Evolutionary conservation across 2,797 vertebrate species (phyloP), one percentile per base, ranked within the genome.

Genomic region (Chelonia mydas): DNA sequence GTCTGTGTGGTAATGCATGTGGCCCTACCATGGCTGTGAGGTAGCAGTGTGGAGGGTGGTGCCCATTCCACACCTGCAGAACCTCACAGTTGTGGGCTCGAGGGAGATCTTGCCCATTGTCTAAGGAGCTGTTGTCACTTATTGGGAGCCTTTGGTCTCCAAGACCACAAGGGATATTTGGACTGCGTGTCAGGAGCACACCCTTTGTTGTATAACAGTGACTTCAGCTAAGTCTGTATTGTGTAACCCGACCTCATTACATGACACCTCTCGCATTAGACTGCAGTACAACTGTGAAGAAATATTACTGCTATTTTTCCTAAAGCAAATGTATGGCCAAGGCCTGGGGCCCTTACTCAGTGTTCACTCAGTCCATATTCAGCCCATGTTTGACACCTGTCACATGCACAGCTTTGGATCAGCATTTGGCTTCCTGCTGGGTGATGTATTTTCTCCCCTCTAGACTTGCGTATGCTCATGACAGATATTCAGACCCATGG

Each of bases 401-500:
- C 91, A 88, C 0, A 1, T 74, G 86, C 86, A 23, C 3, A 3
- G 90, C 65, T 93, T 82, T 74, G 80, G 59, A 86, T 81, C 51
- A 80, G 87, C 28, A 3, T 85, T 61, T 90, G 86, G 72, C 88
- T 92, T 91, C 85, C 92, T 86, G 83, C 1, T 37, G 89, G 83
- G 54, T 84, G 31, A n/a, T 92, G 45, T 91, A 84, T 82, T 93
- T 83, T 89, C 86, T 96, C 83, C 78, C 94, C 97, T 91, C 93
- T 95, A 98, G 98, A 97, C 31, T 86, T 98, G 57, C 19, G 23
- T 59, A 78, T 89, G 72, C 90, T 97, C 61, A 59, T 97, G 90
- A 95, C 94, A 86, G 97, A 98, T 86, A 97, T 97, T 96, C 97
- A 97, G 95, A 89, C 76, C 50, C 80, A 7, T 8, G 83, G 92